Percentiles rank a stretch among this genome's conserved stretches.
Conservation (phyloP, 2,113 vertebrate genomes). For the Serilophus lunatus region DNA sequence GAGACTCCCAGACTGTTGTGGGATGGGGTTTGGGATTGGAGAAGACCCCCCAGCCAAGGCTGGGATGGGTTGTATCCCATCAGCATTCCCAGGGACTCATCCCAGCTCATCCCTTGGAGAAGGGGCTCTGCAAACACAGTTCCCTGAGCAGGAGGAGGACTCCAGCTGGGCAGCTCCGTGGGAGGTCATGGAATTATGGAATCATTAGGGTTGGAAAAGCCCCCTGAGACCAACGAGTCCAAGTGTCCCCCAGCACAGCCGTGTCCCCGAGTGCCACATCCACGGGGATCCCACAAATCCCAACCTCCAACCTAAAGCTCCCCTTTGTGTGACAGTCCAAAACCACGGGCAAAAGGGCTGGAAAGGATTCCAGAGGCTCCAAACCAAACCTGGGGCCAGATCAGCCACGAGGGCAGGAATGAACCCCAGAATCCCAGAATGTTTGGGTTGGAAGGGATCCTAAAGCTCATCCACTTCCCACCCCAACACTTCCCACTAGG, state of each 20-base stretch:
- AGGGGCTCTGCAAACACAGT: too few relatives aligned
- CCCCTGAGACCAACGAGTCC: too few relatives aligned
- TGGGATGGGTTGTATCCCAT: not conserved
- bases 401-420: fast-evolving
- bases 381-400: fast-evolving
- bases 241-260: not conserved
- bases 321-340: fast-evolving
- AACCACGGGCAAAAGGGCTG: not conserved
- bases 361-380: not conserved
- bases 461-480: too few relatives aligned
- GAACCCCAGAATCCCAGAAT: not conserved
- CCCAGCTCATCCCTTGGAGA: too few relatives aligned
- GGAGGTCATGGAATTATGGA: too few relatives aligned
- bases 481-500: not conserved
- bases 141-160: too few relatives aligned
- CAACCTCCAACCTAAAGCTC: not conserved
- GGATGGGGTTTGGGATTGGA: not conserved
- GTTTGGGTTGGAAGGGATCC: not conserved
- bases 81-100: not conserved
- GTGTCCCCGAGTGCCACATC: too few relatives aligned
- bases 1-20: not conserved
- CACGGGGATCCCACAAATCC: not conserved
- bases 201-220: too few relatives aligned
- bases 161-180: too few relatives aligned
- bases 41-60: fast-evolving